Evolutionary conservation across 1,140 invertebrate genomes (phyloP).

Genomic region (Heliothis subflexa): DNA sequence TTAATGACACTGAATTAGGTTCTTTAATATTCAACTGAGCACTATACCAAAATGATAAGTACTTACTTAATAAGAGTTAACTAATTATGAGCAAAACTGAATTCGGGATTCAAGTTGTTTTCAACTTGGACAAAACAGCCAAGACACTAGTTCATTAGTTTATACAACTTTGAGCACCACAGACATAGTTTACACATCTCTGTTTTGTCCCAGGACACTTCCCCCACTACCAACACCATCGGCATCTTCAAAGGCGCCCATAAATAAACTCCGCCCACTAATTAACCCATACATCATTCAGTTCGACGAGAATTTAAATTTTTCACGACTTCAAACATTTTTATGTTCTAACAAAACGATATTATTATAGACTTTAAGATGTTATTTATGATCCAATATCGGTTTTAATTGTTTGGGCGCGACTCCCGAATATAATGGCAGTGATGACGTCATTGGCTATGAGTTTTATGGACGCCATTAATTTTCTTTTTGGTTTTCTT

Average conservation of each 20-base stretch:
- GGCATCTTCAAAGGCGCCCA: constrained; percentile 45
- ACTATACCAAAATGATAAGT: too few species aligned
- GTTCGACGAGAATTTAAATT: constrained; percentile 47
- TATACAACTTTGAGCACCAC: constrained; percentile 28
- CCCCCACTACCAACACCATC: constrained; percentile 15
- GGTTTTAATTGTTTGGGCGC: constrained; percentile 16
- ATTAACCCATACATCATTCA: constrained; percentile 55
- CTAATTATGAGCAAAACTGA: too few species aligned
- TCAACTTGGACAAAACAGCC: neutral
- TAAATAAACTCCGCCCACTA: constrained; percentile 53
- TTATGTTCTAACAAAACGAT: constrained; percentile 29
- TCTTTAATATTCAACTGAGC: too few species aligned
- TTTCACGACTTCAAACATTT: constrained; percentile 52
- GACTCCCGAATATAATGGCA: constrained; percentile 20
- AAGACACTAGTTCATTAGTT: neutral
- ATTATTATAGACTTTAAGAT: constrained; percentile 32
- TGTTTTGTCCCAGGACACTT: constrained; percentile 44
- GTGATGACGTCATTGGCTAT: constrained; percentile 1
- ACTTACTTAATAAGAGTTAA: too few species aligned
- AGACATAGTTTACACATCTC: constrained; percentile 37
- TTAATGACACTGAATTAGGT: too few species aligned
- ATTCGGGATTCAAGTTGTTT: too few species aligned
- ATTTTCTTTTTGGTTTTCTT: neutral
- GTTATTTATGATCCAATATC: constrained; percentile 36
- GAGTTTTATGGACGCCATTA: neutral